Evolutionary conservation across 2,113 vertebrate species (phyloP), one percentile per base, ranked within the genome.

Genomic region (Morone chrysops): DNA sequence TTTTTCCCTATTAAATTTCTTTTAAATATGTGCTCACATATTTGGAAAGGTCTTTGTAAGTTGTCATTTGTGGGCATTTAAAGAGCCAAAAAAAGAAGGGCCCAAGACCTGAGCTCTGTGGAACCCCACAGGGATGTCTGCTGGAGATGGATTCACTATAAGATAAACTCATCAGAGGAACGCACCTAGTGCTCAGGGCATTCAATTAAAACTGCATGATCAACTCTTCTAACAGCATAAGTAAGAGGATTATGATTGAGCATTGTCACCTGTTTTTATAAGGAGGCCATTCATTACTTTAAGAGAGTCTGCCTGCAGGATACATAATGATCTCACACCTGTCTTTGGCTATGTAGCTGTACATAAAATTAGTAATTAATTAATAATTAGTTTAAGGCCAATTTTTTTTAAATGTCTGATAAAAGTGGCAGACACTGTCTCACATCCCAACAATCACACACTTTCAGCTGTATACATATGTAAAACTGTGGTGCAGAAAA

Each of bases 201-300:
- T 57, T 59, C 51, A 67, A 70, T 80, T 86, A 83, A 83, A 78
- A 71, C 47, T 78, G 63, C 53, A 78, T 9, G 68, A 78, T 80
- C 25, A 63, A 65, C 40, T 73, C n/a, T 17, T 43, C 40, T 72
- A 63, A 62, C 25, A 62, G 53, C 36, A 54, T 25, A 54, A 13
- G 56, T 65, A 70, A 75, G 41, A 41, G 25, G 59, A 67, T 61
- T 65, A 61, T 83, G 57, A 66, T 56, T 11, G 62, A 73, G 60
- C 36, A 2, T 45, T 71, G 45, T 70, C 80, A 78, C 36, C 48
- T 69, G 62, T 47, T 77, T 83, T 54, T 63, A 69, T 60, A 80
- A 51, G 18, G 69, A 65, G 57, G 60, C 18, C 53, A 72, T 76
- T 61, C 36, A 68, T 80, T 83, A 83, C 54, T n/a, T 51, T 40